Evolutionary conservation across 2,888 invertebrate species (phyloP), one percentile per base, ranked within the genome.

Genomic region (Drosophila ezoana): DNA sequence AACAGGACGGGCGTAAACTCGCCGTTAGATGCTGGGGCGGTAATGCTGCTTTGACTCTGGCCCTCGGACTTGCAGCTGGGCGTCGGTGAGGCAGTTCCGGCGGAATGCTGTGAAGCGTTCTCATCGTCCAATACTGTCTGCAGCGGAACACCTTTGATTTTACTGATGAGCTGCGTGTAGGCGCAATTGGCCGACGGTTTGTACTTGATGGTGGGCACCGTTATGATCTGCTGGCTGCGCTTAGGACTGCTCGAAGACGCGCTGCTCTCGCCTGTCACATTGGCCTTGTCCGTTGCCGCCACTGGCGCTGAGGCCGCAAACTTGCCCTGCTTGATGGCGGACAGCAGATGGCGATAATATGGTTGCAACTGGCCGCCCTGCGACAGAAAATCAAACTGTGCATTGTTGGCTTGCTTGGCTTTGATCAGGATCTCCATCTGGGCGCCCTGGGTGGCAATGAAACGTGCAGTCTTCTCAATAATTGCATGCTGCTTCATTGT

Each of bases 351-450:
- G 70, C 95, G 95, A 92, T 99, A 99, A 92, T 98, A 99, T 0
- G 96, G 95, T 92, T 99, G 95, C 41, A 99, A 93, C 0, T 93
- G 92, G 65, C 97, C 95, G 74, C 97, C 97, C 90, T 96, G 97
- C 64, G 97, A 96, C 65, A 99, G 93, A 93, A 99, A 99, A 76
- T 96, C 94, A 93, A 99, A 99, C 93, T 98, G 97, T 0, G 96
- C 94, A 93, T 99, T 99, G 90, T 96, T 95, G 0, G 96, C 94
- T 92, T 99, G 99, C 93, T 99, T 99, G 4, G 99, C 97, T 93
- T 99, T 99, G 79, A 99, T 96, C 11, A 99, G 94, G 79, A 99
- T 98, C 93, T 99, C 99, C 99, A 99, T 99, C 93, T 99, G 99
- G 8, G 96, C 94, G 0, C 99, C 99, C 90, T 99, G 98, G 51